Evolutionary conservation across 2,888 invertebrate species (phyloP), one percentile per base, ranked within the genome.

Genomic region (Agrotis segetum): DNA sequence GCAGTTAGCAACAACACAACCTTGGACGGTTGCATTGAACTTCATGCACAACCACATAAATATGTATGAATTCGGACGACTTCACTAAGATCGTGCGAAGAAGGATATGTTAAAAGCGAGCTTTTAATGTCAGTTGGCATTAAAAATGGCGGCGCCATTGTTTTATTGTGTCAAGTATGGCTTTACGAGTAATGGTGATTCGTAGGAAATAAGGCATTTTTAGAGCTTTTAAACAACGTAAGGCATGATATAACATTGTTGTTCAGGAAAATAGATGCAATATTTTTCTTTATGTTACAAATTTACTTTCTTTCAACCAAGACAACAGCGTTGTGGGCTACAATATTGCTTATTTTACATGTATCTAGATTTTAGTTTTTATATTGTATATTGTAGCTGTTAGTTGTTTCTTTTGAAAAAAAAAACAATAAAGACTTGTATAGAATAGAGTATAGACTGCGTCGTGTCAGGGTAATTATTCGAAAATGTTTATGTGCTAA

Each of bases 21-120:
- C 89, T 89, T 89, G 89, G 81, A 40, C 59, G 65, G 86, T 84
- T 82, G 82, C 89, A 82, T 89, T 89, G 89, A 89, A 89, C 89
- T 82, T 86, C 82, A 71, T 82, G 79, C 82, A 79, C 70, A 19
- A 67, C 71, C 76, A 82, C 79, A 88, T 88, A 85, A 83, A 88
- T 88, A 88, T 88, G 87, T 86, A 88, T 88, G 88, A 84, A 77
- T 88, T 84, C 76, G 70, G 69, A 72, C 67, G 67, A 79, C 80
- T 74, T 79, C 29, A 83, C 83, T 83, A 83, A 80, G 80, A 74
- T 80, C 74, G 83, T 70, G 70, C 83, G 80, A 80, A 83, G 64
- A 68, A 50, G 67, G 79, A 68, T 82, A 66, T 68, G 79, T 72
- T 79, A 68, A 79, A 79, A 53, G 46, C 67, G 13, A 56, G 83